Percentiles rank a stretch among this genome's conserved stretches.
Evolutionary conservation across 2,888 invertebrate species (phyloP).

Genomic region (Chrysodeixis includens): DNA sequence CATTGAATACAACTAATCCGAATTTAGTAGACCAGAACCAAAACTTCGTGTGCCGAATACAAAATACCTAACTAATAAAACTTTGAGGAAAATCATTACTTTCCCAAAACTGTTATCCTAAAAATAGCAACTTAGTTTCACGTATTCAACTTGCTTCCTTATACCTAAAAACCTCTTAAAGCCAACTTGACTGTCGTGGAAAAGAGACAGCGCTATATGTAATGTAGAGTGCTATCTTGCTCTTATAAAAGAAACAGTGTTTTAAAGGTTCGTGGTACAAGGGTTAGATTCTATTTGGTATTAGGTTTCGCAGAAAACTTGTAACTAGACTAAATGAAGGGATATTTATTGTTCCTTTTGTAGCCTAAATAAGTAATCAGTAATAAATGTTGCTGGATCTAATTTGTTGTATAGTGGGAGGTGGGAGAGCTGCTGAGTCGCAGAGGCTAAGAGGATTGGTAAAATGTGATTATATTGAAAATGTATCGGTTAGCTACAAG

Average conservation of each 20-base stretch:
- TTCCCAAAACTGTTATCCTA: conserved; percentile 4
- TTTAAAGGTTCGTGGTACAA: no score
- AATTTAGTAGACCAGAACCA: neutral
- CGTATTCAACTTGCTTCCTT: no score
- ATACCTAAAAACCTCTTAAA: no score
- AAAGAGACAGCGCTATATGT: no score
- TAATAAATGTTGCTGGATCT: neutral
- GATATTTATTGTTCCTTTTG: conserved; percentile 28
- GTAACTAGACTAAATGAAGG: conserved; percentile 27
- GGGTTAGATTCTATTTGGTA: neutral
- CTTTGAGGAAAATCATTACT: neutral
- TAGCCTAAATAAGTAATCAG: neutral
- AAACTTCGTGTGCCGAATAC: neutral
- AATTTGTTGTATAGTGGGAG: no score
- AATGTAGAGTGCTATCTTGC: no score
- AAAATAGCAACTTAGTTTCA: neutral
- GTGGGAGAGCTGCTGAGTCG: no score
- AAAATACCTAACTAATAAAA: neutral
- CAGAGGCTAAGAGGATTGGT: no score
- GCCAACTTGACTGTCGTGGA: no score
- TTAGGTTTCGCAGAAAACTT: conserved; percentile 21
- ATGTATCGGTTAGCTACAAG: no score
- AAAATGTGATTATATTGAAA: no score
- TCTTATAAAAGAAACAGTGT: no score
- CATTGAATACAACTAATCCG: neutral